Conservation (phyloP, 2,888 invertebrate species). For the Patella pellucida region DNA sequence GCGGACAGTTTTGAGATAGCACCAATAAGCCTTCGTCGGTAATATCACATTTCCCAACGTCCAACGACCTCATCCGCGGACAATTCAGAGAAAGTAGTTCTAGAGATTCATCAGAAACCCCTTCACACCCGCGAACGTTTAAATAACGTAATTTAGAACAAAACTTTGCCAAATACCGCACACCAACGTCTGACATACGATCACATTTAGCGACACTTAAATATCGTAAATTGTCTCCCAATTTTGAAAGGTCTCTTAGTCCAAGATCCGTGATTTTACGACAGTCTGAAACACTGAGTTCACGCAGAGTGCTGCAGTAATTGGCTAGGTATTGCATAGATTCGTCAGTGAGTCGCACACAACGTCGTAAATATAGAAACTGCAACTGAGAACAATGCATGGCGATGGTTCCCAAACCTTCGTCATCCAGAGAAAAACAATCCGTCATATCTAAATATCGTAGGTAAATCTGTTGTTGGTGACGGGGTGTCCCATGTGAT, state of each 20-base stretch:
- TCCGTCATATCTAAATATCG: constrained; percentile 93
- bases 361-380: constrained; percentile 89
- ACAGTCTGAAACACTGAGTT: constrained; percentile 89
- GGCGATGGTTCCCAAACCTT: constrained; percentile 85
- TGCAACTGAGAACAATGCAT: constrained; percentile 89
- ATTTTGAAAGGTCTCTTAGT: constrained; percentile 86
- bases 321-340: constrained; percentile 93
- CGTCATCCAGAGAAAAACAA: constrained; percentile 87
- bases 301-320: constrained; percentile 86
- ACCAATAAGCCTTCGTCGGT: constrained; percentile 90
- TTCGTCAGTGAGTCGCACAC: constrained; percentile 89
- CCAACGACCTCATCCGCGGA: constrained; percentile 86
- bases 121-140: constrained; percentile 92
- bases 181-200: constrained; percentile 82
- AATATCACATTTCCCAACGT: constrained; percentile 93
- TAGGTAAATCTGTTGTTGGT: constrained; percentile 76
- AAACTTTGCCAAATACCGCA: constrained; percentile 87
- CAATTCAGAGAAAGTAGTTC: constrained; percentile 88
- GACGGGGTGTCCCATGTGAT: constrained; percentile 61
- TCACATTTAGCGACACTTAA: constrained; percentile 95
- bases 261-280: constrained; percentile 89
- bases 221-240: constrained; percentile 90
- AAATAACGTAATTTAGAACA: constrained; percentile 89
- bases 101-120: constrained; percentile 92
- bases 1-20: constrained; percentile 82